Evolutionary conservation across 2,113 vertebrate genomes (phyloP), one percentile per base, ranked within the genome.

Genomic region (Hypocryptadius cinnamomeus): DNA sequence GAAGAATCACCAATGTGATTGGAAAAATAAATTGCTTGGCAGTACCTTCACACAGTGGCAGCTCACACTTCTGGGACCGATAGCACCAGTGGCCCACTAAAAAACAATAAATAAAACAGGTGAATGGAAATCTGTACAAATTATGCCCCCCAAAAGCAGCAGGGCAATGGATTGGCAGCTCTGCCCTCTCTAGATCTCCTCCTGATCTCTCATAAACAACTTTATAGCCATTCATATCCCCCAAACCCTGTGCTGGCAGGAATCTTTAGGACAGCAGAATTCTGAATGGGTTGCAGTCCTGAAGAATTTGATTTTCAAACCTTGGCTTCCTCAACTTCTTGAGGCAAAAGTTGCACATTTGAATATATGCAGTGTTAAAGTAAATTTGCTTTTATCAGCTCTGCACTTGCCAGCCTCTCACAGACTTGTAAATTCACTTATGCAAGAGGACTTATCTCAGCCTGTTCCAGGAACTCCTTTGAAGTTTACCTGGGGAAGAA

Each of bases 21-120:
- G 35, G 31, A n/a, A 81, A 54, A 79, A 47, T 2, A 15, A 76
- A 40, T 47, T 13, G 2, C 22, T 40, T 9, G 53, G 39, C 70
- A 40, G 33, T 97, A 97, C 97, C 97, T 97, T 66, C 2, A 28
- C 97, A 97, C 3, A 5, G 4, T 2, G 86, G 40, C 4, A 35
- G 9, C 1, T 72, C 44, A 20, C 64, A 13, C 57, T 84, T 85
- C 79, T 97, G 97, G 11, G 96, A 90, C 28, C 18, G 68, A 16
- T 97, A 97, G 63, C 97, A 97, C 97, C 97, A 97, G 3, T 54
- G 33, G 17, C 18, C 59, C 39, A 60, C 94, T 97, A 5, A 20
- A 70, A 72, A 47, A 61, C 10, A 13, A 10, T 85, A 13, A 30
- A 61, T 57, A 23, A 48, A 54, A 6, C 40, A 79, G 30, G 10